Percentiles rank a stretch among this genome's conserved stretches.
Evolutionary conservation across 2,113 vertebrate species (phyloP).

Genomic region (Cyprinodon variegatus): DNA sequence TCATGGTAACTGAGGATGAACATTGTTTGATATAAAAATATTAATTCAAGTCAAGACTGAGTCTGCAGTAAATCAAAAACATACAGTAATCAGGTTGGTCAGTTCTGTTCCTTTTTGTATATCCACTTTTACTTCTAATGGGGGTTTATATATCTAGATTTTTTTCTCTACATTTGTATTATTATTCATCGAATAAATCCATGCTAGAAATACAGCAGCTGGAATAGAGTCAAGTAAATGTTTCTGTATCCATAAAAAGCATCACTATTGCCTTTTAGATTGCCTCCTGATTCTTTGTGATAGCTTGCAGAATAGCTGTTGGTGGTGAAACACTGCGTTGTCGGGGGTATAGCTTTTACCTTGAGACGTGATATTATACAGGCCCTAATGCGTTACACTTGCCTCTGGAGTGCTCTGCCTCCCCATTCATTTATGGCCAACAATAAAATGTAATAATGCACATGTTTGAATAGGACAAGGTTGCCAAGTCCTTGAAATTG

Average conservation of each 20-base stretch:
- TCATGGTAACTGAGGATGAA: too few species aligned
- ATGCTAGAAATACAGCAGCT: neutral
- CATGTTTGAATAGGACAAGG: constrained; percentile 75
- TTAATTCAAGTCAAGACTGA: too few species aligned
- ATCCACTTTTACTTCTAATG: neutral
- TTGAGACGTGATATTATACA: constrained; percentile 67
- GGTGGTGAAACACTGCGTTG: constrained; percentile 27
- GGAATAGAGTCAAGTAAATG: neutral
- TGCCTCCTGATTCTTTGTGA: constrained; percentile 17
- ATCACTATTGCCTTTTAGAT: constrained; percentile 22
- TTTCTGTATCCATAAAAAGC: constrained; percentile 3
- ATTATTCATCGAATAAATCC: neutral
- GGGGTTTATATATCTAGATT: neutral
- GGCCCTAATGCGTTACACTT: constrained; percentile 53
- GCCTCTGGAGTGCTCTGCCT: constrained; percentile 62
- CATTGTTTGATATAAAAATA: too few species aligned
- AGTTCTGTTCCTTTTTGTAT: neutral
- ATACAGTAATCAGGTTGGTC: neutral
- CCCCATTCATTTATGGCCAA: constrained; percentile 71
- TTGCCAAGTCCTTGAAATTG: constrained; percentile 78
- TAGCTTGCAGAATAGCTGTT: constrained; percentile 9
- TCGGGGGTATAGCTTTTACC: constrained; percentile 50
- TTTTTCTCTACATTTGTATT: neutral
- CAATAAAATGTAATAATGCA: constrained; percentile 76
- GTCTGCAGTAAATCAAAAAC: too few species aligned